These are phyloP conservation scores for Corythucha ciliata DNA, from an alignment of 2,888 invertebrate genomes.

Conservation along the genomic window DNA sequence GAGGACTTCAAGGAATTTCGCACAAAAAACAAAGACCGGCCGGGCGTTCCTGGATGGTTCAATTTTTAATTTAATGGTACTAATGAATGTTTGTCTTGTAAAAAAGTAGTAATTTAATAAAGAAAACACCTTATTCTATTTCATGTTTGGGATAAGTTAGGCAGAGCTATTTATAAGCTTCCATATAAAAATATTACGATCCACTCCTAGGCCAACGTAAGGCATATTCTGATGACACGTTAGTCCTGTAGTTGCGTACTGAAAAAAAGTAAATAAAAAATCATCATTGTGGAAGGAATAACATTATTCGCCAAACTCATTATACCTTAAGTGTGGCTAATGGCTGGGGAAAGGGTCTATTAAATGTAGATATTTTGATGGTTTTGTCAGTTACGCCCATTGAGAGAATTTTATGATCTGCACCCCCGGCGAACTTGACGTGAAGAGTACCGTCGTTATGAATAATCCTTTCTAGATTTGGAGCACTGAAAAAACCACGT, in stretches of 20 bases:
- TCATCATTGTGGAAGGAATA: too few species aligned
- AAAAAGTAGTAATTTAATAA: too few species aligned
- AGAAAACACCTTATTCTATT: too few species aligned
- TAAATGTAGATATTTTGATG: slow-evolving; percentile 39
- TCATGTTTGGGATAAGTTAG: too few species aligned
- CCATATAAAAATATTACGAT: slow-evolving; percentile 33
- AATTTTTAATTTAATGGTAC: background rate
- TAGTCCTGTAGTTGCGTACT: too few species aligned
- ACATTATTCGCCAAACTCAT: background rate
- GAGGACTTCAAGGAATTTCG: slow-evolving; percentile 51
- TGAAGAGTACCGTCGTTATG: slow-evolving; percentile 55
- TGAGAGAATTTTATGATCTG: slow-evolving; percentile 55
- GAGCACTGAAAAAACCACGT: slow-evolving; percentile 44
- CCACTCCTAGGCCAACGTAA: slow-evolving; percentile 33
- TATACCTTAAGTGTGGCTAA: slow-evolving; percentile 15
- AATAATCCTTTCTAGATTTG: slow-evolving; percentile 50
- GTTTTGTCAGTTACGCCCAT: slow-evolving; percentile 56
- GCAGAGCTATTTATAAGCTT: too few species aligned
- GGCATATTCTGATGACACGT: slow-evolving; percentile 35
- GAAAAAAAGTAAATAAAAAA: too few species aligned
- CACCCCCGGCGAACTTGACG: slow-evolving; percentile 53
- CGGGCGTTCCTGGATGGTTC: slow-evolving; percentile 71
- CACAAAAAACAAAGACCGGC: slow-evolving; percentile 55
- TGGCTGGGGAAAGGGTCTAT: slow-evolving; percentile 5
- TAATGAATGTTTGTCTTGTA: background rate